Evolutionary conservation across 2,113 vertebrate species (phyloP).

Genomic region (Steatornis caripensis): DNA sequence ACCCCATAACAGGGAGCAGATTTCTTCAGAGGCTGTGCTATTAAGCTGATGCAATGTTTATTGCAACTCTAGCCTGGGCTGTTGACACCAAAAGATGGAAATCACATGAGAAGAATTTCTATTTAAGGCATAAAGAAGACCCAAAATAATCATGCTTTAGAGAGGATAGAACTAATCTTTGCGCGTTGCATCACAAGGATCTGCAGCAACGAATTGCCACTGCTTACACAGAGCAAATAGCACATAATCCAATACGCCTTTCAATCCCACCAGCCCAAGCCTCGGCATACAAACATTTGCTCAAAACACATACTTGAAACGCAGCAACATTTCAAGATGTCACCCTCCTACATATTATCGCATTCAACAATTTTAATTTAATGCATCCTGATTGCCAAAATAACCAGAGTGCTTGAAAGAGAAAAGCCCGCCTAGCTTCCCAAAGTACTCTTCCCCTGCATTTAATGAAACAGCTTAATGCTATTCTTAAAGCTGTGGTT

Average conservation of each 20-base stretch:
- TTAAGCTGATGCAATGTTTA: constrained; percentile 35
- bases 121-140: constrained; percentile 41
- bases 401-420: background rate
- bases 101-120: constrained; percentile 36
- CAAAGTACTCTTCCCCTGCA: background rate
- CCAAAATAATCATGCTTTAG: constrained; percentile 48
- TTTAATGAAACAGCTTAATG: background rate
- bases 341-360: background rate
- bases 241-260: background rate
- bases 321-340: background rate
- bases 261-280: background rate
- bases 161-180: constrained; percentile 54
- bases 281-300: background rate
- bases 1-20: background rate
- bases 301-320: background rate
- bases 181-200: background rate
- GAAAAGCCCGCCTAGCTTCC: background rate
- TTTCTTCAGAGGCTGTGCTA: background rate
- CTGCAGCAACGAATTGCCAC: constrained; percentile 10
- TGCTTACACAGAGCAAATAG: constrained; percentile 7
- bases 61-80: constrained; percentile 44
- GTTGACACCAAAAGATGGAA: constrained; percentile 46
- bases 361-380: background rate
- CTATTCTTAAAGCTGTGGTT: background rate
- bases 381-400: background rate